Base-by-base conservation (phyloP, 2,797 vertebrate species). In the Acipenser ruthenus region DNA sequence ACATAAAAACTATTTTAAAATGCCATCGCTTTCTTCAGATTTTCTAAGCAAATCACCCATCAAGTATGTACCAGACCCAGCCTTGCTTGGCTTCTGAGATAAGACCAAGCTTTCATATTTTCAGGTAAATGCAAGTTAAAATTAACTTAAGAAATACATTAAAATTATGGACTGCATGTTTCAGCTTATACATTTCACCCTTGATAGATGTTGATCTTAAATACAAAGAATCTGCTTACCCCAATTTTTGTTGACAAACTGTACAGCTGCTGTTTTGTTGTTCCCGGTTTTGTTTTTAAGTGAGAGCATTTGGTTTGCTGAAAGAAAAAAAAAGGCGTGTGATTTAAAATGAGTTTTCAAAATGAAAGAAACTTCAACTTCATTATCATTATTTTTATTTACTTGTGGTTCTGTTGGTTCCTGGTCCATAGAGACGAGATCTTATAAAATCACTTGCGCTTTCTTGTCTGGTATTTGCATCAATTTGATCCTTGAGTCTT, bases 221-320 rank as follows among this genome's bases (percentile, higher is more conserved):
- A 67, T 60, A 23, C 15, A 50, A 48, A 18, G 18, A 18, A 18
- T 18, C 18, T 18, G 87, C 94, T 85, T 74, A 99, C 96, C 92
- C 93, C 91, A 94, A 58, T 84, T 73, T 52, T 84, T 86, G 75
- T 87, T 92, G 18, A 89, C 81, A 81, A 99, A 99, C 71, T 91
- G 84, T 69, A 89, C 83, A 0, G 95, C 93, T 0, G 93, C 87
- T 56, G 86, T 86, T 82, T 95, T 92, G 10, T 84, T 74, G 0
- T 6, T 53, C 3, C 71, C 80, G 53, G 64, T 92, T 86, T 99
- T 99, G 66, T 88, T 93, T 67, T 84, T 75, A 52, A 95, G 77
- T 4, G 96, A 98, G 58, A 97, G 89, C 78, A 92, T 81, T 52
- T 94, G 82, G 50, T 90, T 93, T 68, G 80, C 96, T 99, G 83